These are phyloP conservation scores for Frieseomelitta varia DNA, from an alignment of 1,140 invertebrate species.

Conservation along the genomic window DNA sequence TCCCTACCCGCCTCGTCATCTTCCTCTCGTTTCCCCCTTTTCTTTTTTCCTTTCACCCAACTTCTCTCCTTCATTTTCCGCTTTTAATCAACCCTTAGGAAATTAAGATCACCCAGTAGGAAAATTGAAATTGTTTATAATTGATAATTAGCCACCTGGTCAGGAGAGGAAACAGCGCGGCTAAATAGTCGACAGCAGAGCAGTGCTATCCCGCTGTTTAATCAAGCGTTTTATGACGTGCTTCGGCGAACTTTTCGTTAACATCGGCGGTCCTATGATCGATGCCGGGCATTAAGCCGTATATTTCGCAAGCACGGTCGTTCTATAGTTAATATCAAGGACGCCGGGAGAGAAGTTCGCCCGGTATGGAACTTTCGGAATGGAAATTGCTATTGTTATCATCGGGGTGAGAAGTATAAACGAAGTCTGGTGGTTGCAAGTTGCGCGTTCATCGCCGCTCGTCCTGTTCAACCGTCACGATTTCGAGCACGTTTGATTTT, in stretches of 20 bases:
- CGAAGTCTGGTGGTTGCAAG: not conserved
- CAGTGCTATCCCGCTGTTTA: constrained; percentile 48
- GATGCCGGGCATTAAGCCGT: constrained; percentile 37
- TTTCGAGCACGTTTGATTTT: constrained; percentile 11
- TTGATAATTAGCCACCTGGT: constrained; percentile 69
- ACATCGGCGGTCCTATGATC: constrained; percentile 38
- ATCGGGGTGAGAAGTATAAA: constrained; percentile 11
- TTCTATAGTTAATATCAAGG: constrained; percentile 30
- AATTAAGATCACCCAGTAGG: constrained; percentile 54
- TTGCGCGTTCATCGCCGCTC: not conserved
- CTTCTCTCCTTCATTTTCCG: not conserved
- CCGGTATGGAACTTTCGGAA: not conserved
- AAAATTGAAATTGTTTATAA: constrained; percentile 74
- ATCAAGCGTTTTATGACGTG: constrained; percentile 61
- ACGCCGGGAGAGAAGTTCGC: constrained; percentile 6
- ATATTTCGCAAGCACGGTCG: constrained; percentile 20
- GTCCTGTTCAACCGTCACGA: not conserved
- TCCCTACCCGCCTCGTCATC: not conserved
- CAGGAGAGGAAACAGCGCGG: constrained; percentile 48
- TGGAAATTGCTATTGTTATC: constrained; percentile 5
- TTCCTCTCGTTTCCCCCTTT: constrained; percentile 8
- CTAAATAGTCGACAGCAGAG: constrained; percentile 16
- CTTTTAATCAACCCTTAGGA: constrained; percentile 66
- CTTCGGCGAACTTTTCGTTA: constrained; percentile 59
- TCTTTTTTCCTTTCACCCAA: not conserved